Conservation (phyloP, 2,888 invertebrate species). For the Autographa gamma region DNA sequence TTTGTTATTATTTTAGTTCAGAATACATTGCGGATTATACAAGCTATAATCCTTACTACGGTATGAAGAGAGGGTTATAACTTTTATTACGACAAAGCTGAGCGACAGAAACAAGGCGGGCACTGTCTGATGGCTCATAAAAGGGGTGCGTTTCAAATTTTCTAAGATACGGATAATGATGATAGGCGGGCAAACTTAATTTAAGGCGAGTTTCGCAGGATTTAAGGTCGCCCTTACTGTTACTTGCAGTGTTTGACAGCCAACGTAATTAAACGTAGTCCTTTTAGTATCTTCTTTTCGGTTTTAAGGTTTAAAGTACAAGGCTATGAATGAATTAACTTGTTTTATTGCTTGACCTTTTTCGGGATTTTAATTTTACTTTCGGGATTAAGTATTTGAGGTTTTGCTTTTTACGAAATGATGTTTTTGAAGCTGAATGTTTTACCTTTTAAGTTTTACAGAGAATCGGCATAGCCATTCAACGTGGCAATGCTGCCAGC, state of each 20-base stretch:
- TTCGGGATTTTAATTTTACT: neutral
- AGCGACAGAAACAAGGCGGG: slow-evolving; percentile 55
- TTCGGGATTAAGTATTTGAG: neutral
- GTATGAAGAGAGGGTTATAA: slow-evolving; percentile 35
- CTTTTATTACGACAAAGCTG: slow-evolving; percentile 51
- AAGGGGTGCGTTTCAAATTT: slow-evolving; percentile 61
- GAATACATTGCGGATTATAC: too few species aligned
- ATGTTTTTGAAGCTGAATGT: neutral
- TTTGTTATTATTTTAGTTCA: too few species aligned
- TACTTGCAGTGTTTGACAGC: slow-evolving; percentile 25
- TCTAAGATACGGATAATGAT: slow-evolving; percentile 59
- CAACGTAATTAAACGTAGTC: slow-evolving; percentile 30
- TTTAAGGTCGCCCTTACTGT: slow-evolving; percentile 38
- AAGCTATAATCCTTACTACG: neutral
- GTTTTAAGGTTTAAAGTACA: slow-evolving; percentile 1
- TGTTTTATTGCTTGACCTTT: neutral
- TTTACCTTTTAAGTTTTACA: too few species aligned
- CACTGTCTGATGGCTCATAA: slow-evolving; percentile 51
- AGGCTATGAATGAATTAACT: slow-evolving; percentile 11
- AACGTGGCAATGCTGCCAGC: too few species aligned
- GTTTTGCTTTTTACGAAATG: neutral
- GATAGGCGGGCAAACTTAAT: slow-evolving; percentile 55
- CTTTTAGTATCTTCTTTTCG: slow-evolving; percentile 6
- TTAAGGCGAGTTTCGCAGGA: slow-evolving; percentile 36
- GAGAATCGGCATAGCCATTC: too few species aligned